phyloP scores from a whole-genome alignment of 2,113 vertebrate species.

The Megaceryle maxima region DNA sequence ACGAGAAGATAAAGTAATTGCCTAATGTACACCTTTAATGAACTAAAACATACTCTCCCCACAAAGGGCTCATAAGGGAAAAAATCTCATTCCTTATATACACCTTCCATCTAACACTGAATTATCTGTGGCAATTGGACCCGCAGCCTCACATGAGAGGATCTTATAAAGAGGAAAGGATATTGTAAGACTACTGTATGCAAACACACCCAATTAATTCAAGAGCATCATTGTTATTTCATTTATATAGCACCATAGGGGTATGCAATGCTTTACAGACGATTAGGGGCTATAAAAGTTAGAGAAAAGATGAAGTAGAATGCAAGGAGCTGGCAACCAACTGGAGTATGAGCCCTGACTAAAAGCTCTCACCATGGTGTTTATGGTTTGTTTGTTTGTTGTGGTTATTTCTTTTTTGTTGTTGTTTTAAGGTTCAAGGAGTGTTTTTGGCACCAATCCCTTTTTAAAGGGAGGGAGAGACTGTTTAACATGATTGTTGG shows the following conservation, averaged over 20 bases:
- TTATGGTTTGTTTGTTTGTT: constrained; percentile 47
- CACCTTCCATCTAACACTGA: constrained; percentile 5
- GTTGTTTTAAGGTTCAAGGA: constrained; percentile 38
- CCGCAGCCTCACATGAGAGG: background rate
- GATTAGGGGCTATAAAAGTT: constrained; percentile 62
- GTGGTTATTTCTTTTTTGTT: background rate
- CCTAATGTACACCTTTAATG: constrained; percentile 53
- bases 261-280: constrained; percentile 47
- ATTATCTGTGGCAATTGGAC: constrained; percentile 41
- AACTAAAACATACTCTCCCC: constrained; percentile 62
- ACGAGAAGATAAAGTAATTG: constrained; percentile 29
- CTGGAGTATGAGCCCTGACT: background rate
- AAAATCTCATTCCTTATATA: background rate
- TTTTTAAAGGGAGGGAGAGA: background rate
- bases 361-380: constrained; percentile 17
- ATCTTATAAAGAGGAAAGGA: background rate
- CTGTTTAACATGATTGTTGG: constrained; percentile 19
- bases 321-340: constrained; percentile 25
- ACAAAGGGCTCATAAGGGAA: constrained; percentile 46
- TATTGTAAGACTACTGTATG: constrained; percentile 19
- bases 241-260: constrained; percentile 56
- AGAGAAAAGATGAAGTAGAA: constrained; percentile 52
- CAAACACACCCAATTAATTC: constrained; percentile 62
- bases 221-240: constrained; percentile 46
- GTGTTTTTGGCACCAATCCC: constrained; percentile 6